Base-by-base conservation (phyloP, 1,140 invertebrate genomes). In the Eriosoma lanigerum region DNA sequence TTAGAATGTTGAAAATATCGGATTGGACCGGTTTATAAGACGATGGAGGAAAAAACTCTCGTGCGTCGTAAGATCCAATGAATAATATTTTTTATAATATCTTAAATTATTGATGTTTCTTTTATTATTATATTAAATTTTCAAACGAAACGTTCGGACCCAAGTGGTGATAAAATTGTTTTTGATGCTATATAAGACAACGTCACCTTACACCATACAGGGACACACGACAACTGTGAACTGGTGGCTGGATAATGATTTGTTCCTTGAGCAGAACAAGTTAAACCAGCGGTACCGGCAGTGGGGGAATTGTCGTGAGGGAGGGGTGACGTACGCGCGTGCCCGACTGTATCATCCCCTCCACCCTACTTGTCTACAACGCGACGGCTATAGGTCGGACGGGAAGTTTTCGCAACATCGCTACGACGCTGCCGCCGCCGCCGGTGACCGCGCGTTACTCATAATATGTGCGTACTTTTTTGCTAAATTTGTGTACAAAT, bases 161-260 rank as follows among this genome's bases (percentile, higher is more conserved):
- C 0, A n/a, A 38, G 32, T 21, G 64, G 3, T 64, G 62, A 2
- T 44, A 29, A 19, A 5, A 6, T 13, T 3, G 44, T 26, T 26
- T 38, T 8, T 26, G 60, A 0, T 19, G 21, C 32, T 6, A 38
- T 38, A 38, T 38, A 4, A 3, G 8, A 17, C 44, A 13, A 46
- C 21, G 21, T 17, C 13, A 10, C 32, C 29, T 21, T n/a, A 6
- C 62, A n/a, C 38, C 66, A 38, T 4, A 52, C 48, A 52, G 68
- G 68, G 68, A 72, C 68, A 52, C 24, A 29, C 68, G 46, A 72
- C 68, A 72, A 72, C 68, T n/a, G n/a, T n/a, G n/a, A n/a, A n/a
- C n/a, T 72, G 68, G 68, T 72, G 68, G 26, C 24, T 52, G 68
- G 68, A 52, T 72, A 72, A 72, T 52, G 68, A 72, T 72, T 72